These are phyloP conservation scores for Hybognathus amarus DNA, from an alignment of 2,797 vertebrate genomes.

Conservation along the genomic window DNA sequence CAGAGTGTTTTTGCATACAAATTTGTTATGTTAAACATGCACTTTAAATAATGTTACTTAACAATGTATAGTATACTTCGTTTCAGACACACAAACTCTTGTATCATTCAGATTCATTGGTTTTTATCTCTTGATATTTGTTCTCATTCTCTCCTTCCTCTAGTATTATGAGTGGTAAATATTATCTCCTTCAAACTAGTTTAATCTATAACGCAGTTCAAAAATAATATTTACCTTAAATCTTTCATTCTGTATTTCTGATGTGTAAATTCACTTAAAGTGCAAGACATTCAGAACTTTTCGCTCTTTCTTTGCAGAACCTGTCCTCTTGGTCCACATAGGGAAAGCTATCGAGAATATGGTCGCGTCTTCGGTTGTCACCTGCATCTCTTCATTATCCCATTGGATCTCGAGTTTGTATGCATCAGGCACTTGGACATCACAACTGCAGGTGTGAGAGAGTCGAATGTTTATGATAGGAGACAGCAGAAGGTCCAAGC, in stretches of 20 bases:
- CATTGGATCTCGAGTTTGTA: not conserved
- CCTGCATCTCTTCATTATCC: not conserved
- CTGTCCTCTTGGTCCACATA: not conserved
- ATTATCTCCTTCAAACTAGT: not conserved
- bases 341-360: conserved; percentile 20
- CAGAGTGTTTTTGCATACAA: no score
- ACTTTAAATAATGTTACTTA: not conserved
- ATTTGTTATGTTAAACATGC: no score
- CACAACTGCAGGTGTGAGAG: not conserved
- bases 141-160: not conserved
- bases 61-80: not conserved
- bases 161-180: not conserved
- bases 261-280: not conserved
- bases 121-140: not conserved
- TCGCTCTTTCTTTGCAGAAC: not conserved
- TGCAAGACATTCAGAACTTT: not conserved
- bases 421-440: conserved; percentile 5
- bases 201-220: not conserved
- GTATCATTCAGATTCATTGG: not conserved
- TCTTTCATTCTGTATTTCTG: not conserved
- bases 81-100: not conserved
- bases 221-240: not conserved
- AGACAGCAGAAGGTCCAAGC: not conserved
- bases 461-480: conserved; percentile 18
- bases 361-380: conserved; percentile 21